Base-by-base conservation (phyloP, 2,797 vertebrate genomes). In the Catostomus latipinnis region DNA sequence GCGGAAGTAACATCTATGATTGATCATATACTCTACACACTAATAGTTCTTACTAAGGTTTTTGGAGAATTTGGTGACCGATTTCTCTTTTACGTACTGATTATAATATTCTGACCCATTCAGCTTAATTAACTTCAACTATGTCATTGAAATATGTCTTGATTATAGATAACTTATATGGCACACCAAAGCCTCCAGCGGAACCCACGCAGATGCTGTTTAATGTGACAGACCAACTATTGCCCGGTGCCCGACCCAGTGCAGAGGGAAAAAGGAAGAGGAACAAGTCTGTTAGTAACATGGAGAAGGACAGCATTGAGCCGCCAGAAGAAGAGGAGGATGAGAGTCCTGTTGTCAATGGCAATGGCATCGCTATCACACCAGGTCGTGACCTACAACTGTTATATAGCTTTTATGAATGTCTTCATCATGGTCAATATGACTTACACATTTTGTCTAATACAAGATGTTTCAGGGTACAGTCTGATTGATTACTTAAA, bases 281-380 rank as follows among this genome's bases (percentile, higher is more conserved):
- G 89, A 99, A 99, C 91, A 98, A 99, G 85, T 99, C 98, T 50
- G 98, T 99, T 83, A 99, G 96, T 94, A 99, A 98, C 92, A 99
- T 99, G 98, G 98, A 99, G 90, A 98, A 98, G 92, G 96, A 96
- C 86, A 94, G 97, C 90, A 96, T 98, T 82, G 97, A 98, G 86
- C 97, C 97, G 0, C 94, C 93, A 0, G 93, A 94, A 86, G 94
- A 95, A 84, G 94, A 95, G 81, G 97, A 98, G 78, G 98, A 99
- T 85, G 97, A 99, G 87, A 96, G 95, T 84, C 95, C 97, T 3
- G 93, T 97, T 61, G 93, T 98, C 91, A 99, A 99, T 12, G 97
- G 98, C 89, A 98, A 98, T 73, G 96, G 96, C 0, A 94, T 95
- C 83, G 94, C 95, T 84, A 95, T 97, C 90, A 98, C 97, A 68